Conservation (phyloP, 2,113 vertebrate genomes). For the Tachysurus vachellii region DNA sequence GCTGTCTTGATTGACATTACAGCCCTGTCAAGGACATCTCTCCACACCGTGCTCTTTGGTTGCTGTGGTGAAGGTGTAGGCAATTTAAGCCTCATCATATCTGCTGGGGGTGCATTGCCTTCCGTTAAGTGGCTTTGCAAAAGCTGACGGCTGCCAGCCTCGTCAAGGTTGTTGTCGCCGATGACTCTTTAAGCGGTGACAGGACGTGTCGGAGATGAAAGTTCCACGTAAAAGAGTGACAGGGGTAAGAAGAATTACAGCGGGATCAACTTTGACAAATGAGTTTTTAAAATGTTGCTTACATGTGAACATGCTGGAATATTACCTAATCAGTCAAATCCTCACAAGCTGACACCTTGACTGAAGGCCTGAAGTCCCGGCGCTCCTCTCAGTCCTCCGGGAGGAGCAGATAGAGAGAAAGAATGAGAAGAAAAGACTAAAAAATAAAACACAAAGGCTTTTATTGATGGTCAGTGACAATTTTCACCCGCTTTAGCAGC, state of each 20-base stretch:
- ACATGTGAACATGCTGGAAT: constrained; percentile 75
- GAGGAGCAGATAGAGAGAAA: constrained; percentile 70
- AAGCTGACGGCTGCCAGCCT: constrained; percentile 75
- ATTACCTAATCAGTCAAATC: constrained; percentile 83
- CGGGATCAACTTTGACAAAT: constrained; percentile 68
- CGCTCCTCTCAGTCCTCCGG: constrained; percentile 67
- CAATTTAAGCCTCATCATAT: constrained; percentile 72
- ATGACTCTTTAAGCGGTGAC: constrained; percentile 70
- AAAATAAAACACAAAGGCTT: constrained; percentile 60
- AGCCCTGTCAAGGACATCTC: constrained; percentile 61
- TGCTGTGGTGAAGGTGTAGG: constrained; percentile 67
- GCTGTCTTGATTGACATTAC: constrained; percentile 68
- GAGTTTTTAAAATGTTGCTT: constrained; percentile 76
- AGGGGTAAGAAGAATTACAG: constrained; percentile 70
- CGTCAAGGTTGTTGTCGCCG: constrained; percentile 72
- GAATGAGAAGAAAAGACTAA: constrained; percentile 61
- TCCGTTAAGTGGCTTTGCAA: constrained; percentile 77
- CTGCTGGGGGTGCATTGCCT: constrained; percentile 66
- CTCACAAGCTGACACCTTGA: constrained; percentile 73
- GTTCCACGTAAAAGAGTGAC: constrained; percentile 62
- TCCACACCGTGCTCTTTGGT: constrained; percentile 56
- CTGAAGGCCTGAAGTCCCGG: constrained; percentile 64
- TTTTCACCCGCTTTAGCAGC: constrained; percentile 71
- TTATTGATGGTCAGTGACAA: constrained; percentile 69
- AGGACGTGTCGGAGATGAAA: constrained; percentile 74